Percentiles rank a stretch among this genome's conserved stretches.
Evolutionary conservation across 2,888 invertebrate genomes (phyloP).

Genomic region (Loripinus fragilis): DNA sequence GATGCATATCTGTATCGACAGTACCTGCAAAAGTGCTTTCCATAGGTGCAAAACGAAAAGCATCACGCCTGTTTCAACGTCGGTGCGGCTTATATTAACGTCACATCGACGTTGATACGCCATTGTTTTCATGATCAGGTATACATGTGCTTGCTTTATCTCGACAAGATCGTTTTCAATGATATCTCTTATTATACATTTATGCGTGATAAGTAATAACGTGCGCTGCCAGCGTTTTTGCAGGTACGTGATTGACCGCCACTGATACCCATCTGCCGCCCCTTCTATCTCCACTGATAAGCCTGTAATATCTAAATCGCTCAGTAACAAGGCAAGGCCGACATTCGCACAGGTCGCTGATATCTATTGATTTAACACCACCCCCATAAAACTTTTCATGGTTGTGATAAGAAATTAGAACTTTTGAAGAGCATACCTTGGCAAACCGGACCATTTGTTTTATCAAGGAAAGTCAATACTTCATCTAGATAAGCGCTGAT

Average conservation of each 20-base stretch:
- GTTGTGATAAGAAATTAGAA: slow-evolving; percentile 11
- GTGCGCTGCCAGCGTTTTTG: not conserved
- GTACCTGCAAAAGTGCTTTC: too few relatives aligned
- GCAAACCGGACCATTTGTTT: slow-evolving; percentile 49
- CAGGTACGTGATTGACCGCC: not conserved
- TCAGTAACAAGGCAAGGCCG: slow-evolving; percentile 30
- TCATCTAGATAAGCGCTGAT: slow-evolving; percentile 41
- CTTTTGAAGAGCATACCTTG: slow-evolving; percentile 53
- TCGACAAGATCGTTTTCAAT: not conserved
- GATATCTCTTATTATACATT: not conserved
- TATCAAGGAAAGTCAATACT: slow-evolving; percentile 54
- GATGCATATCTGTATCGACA: too few relatives aligned
- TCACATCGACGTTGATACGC: too few relatives aligned
- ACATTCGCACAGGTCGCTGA: not conserved
- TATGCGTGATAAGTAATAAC: not conserved
- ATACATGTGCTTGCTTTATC: too few relatives aligned
- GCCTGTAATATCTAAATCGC: slow-evolving; percentile 36
- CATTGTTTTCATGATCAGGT: too few relatives aligned
- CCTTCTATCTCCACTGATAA: slow-evolving; percentile 30
- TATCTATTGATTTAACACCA: not conserved
- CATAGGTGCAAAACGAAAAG: too few relatives aligned
- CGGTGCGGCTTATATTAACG: too few relatives aligned
- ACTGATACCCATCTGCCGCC: slow-evolving; percentile 42
- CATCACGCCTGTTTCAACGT: too few relatives aligned
- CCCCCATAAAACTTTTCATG: not conserved